Base-by-base conservation (phyloP, 2,113 vertebrate species). In the Conger conger region DNA sequence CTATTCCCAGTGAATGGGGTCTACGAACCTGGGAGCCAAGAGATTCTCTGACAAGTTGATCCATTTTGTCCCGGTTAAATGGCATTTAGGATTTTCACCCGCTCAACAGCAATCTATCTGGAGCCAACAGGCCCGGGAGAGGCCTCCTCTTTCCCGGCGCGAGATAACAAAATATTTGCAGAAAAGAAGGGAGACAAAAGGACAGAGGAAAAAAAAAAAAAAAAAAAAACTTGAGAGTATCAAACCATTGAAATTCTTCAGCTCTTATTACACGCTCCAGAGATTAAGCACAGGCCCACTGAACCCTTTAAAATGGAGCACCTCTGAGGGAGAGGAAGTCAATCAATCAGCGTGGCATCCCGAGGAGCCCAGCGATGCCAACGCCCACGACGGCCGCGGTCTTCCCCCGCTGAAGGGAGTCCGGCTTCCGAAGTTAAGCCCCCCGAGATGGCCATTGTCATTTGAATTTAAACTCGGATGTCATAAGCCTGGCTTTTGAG, bases 221-320 rank as follows among this genome's bases (percentile, higher is more conserved):
- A n/a, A n/a, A n/a, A n/a, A n/a, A n/a, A n/a, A n/a, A n/a, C n/a
- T 16, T 36, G 15, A 17, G 35, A 76, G 80, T 82, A 53, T 54
- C 73, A 33, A 57, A 86, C 68, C 85, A 40, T 30, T 23, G 60
- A 85, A 85, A 85, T 57, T 50, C 80, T 54, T 68, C 36, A 77
- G 80, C 80, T 86, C 54, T 85, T 86, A 86, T 86, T 86, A 86
- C 85, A 86, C 85, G 68, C 63, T 82, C 50, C 85, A 77, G 57
- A 50, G 85, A 86, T 86, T 78, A 77, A 86, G 85, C 40, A 82
- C 85, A 82, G 82, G 37, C 80, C 85, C 50, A 30, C 50, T 86
- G 50, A 77, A 80, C 80, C 45, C 80, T 77, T 86, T 82, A 42
- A 68, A 81, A 86, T 86, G 60, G 82, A 86, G 63, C 45, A n/a